Base-by-base conservation (phyloP, 2,888 invertebrate species). In the Emesis russula region DNA sequence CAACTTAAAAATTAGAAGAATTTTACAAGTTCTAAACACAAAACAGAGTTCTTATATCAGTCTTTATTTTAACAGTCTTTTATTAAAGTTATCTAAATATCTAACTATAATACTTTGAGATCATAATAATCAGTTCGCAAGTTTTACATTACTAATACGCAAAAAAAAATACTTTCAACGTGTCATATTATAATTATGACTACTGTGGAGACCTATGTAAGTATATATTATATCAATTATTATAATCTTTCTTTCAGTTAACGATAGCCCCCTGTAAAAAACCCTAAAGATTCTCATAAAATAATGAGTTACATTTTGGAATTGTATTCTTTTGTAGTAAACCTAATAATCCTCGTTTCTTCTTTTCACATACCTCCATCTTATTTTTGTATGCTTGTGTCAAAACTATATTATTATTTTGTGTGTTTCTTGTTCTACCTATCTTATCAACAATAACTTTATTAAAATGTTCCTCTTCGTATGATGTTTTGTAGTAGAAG, bases 311-410 rank as follows among this genome's bases (percentile, higher is more conserved):
- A 53, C 15, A 53, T 53, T 53, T 53, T 53, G 53, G 1, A 53
- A 53, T 53, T 13, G 15, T 53, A n/a, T 53, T 53, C n/a, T 53
- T 53, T 53, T 53, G 53, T 53, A 53, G 53, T 53, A 53, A 53
- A 53, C 15, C n/a, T 53, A 53, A 53, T 53, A 53, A 53, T 53
- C 53, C 53, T 53, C 53, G 53, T 53, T 53, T 53, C 53, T 53
- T 53, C 53, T 53, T 53, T 53, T 53, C 53, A 53, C 53, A 53
- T 1, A 53, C 53, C 3, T 53, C 53, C 53, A 53, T 53, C 53
- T 53, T 53, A 53, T n/a, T 53, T 53, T 53, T 53, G n/a, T 53
- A 53, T 53, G n/a, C 53, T 53, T 53, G 53, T 53, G 53, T 53
- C n/a, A 53, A 53, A 53, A 13, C 13, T 53, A 53, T 53, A 53